These are phyloP conservation scores for Erebia palarica DNA, from an alignment of 2,888 invertebrate genomes.

Conservation along the genomic window DNA sequence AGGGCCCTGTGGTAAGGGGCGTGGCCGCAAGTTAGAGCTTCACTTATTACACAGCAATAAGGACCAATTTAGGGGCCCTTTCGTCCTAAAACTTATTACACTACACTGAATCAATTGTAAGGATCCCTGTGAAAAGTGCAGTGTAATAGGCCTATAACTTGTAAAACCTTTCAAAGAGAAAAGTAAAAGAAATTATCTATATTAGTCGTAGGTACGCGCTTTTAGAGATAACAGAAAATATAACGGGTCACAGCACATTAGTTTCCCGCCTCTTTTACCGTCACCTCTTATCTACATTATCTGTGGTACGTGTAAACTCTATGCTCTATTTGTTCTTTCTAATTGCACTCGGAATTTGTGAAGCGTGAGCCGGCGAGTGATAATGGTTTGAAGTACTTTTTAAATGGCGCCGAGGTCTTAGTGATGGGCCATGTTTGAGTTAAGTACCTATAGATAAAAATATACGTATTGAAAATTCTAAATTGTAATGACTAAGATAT, in stretches of 20 bases:
- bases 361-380: conserved; percentile 48
- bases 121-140: no score
- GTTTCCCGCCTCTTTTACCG: conserved; percentile 55
- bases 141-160: no score
- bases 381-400: conserved; percentile 39
- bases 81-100: no score
- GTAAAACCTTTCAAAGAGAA: not conserved
- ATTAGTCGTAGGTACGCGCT: conserved; percentile 43
- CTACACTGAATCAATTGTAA: no score
- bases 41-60: no score
- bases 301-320: conserved; percentile 50
- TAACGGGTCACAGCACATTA: conserved; percentile 60
- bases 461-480: not conserved
- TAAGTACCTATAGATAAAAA: not conserved
- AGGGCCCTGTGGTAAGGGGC: no score
- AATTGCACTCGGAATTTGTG: conserved; percentile 58
- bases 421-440: conserved; percentile 7
- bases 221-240: conserved; percentile 67
- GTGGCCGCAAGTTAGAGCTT: no score
- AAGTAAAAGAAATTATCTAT: conserved; percentile 43
- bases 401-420: conserved; percentile 36
- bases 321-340: conserved; percentile 62
- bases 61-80: no score
- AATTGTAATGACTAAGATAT: no score
- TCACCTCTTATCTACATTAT: conserved; percentile 53